Conservation (phyloP, 1,140 invertebrate species). For the Pectinophora gossypiella region DNA sequence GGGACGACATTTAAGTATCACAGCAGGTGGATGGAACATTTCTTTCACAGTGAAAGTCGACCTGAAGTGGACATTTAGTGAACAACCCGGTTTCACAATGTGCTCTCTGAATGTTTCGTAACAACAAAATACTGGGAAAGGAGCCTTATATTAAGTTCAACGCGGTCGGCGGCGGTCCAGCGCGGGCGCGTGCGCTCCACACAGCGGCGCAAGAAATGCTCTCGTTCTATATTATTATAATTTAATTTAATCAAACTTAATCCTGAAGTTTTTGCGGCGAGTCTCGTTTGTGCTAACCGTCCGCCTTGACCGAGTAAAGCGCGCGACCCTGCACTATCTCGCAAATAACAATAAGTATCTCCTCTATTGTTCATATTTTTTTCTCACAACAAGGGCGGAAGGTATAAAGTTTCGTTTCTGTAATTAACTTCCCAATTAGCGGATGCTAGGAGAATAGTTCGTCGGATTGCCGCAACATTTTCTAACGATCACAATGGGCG, state of each 20-base stretch:
- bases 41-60: slow-evolving; percentile 23
- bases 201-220: neutral
- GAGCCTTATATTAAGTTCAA: slow-evolving; percentile 25
- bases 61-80: slow-evolving; percentile 21
- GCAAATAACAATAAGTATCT: slow-evolving; percentile 21
- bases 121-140: slow-evolving; percentile 33
- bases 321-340: slow-evolving; percentile 32
- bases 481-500: slow-evolving; percentile 20
- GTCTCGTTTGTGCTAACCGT: neutral
- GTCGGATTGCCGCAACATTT: slow-evolving; percentile 44
- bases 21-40: too few species aligned
- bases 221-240: neutral
- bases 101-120: slow-evolving; percentile 26
- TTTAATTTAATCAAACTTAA: too few species aligned
- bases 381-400: slow-evolving; percentile 47
- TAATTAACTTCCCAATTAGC: slow-evolving; percentile 40
- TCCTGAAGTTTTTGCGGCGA: too few species aligned
- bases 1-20: too few species aligned
- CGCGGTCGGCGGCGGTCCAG: neutral
- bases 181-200: neutral
- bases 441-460: slow-evolving; percentile 33
- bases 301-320: slow-evolving; percentile 29
- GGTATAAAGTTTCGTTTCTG: slow-evolving; percentile 29
- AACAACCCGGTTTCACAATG: slow-evolving; percentile 28
- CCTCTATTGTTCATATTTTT: slow-evolving; percentile 44